Evolutionary conservation across 2,888 invertebrate genomes (phyloP), one percentile per base, ranked within the genome.

Genomic region (Drosophila mettleri): DNA sequence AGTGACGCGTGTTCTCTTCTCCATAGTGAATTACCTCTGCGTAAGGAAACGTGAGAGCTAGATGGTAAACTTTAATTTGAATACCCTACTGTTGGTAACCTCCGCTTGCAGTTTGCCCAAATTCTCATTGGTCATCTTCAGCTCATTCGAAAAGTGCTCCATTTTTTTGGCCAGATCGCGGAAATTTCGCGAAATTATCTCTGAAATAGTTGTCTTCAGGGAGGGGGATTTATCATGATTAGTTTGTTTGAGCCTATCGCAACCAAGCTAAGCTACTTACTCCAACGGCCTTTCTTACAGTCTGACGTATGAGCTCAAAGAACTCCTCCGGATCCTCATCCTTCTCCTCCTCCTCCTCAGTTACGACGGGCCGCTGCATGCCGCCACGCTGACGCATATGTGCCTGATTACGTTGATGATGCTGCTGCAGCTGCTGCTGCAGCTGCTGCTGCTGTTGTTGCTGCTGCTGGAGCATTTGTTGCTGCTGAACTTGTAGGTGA

Each of bases 321-420:
- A 91, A 91, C 67, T 91, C 92, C 43, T 92, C 91, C 0, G 90
- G 88, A 66, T 89, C 91, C 33, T 91, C 90, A 31, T 91, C 90
- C 59, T 89, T 91, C 8, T 51, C 49, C 14, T 89, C 89, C 2
- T 84, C 86, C 34, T 87, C 89, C 7, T 74, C 65, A 10, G 33
- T 46, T 6, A 43, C 66, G n/a, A 20, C 20, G 12, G 73, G 38
- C 22, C 58, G 10, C 8, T 69, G 72, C 36, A 58, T 54, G 20
- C 49, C 58, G 20, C 34, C 48, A 41, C 57, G 69, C 20, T 53
- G 69, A 45, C 59, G 74, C 8, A 45, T 12, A 39, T 57, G 55
- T 7, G 16, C 24, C 8, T 43, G 9, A 33, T 48, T 54, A 1
- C 41, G 53, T 1, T 63, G 49, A 10, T 24, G 33, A 9, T 34